Evolutionary conservation across 2,797 vertebrate species (phyloP).

Genomic region (Ambastaia sidthimunki): DNA sequence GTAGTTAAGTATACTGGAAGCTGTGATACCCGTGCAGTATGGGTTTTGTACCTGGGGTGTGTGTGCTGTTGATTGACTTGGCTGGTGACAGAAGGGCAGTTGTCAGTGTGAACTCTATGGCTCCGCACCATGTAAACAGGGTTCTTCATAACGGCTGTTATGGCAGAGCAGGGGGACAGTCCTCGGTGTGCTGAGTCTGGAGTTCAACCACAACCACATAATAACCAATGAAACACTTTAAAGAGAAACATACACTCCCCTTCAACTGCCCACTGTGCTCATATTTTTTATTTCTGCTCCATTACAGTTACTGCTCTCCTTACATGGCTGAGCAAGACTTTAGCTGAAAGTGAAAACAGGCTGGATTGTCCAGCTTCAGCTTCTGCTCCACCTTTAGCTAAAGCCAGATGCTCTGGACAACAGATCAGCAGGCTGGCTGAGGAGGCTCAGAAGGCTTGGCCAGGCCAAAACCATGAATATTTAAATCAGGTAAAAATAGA

Average conservation of each 20-base stretch:
- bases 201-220: constrained; percentile 35
- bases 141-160: constrained; percentile 94
- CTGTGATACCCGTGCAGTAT: not conserved
- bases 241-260: constrained; percentile 23
- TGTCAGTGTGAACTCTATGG: constrained; percentile 87
- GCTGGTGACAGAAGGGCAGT: constrained; percentile 87
- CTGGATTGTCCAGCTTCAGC: not conserved
- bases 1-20: not conserved
- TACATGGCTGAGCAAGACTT: not conserved
- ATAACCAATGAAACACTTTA: constrained; percentile 26
- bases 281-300: constrained; percentile 13
- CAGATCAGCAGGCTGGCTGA: constrained; percentile 45
- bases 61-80: constrained; percentile 87
- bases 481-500: constrained; percentile 59
- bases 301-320: constrained; percentile 1
- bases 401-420: constrained; percentile 40
- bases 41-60: constrained; percentile 32
- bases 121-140: constrained; percentile 95
- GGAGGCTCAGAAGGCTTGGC: constrained; percentile 36
- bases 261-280: not conserved
- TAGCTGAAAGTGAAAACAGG: not conserved
- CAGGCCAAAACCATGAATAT: constrained; percentile 47
- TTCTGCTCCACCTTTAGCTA: not conserved
- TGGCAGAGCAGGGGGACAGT: constrained; percentile 87
- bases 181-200: constrained; percentile 90